Evolutionary conservation across 92 coral and sea anemone genomes (phyloP), one percentile per base, ranked within the genome.

Genomic region (Epizoanthus illoricatus): DNA sequence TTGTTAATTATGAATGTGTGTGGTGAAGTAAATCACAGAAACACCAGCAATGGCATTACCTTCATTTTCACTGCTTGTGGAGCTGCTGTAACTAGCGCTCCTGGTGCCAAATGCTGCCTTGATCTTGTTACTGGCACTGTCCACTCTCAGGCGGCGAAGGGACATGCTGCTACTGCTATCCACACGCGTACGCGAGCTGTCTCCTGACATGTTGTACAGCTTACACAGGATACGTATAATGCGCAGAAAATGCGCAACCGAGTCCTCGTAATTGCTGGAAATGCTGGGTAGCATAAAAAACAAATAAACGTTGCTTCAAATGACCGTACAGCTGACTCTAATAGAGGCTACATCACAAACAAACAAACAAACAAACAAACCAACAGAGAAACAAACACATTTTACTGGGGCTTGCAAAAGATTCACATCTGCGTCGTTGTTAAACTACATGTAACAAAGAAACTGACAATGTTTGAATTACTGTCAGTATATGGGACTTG

Each of bases 71-170:
- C 64, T 81, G 47, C 72, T 85, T 62, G 86, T 76, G 8, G 66
- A 74, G 68, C 72, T 78, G 55, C 79, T 73, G 55, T 73, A 72
- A 45, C 86, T 87, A 43, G 87, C 85, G 43, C 87, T 82, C 55
- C 73, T 85, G 39, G 84, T 85, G 62, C 90, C 81, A 71, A 87
- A 82, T 10, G 90, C 90, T 59, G 90, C 90, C 65, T 81, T 80
- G 71, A 87, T 66, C 80, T 75, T 85, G 74, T 76, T 87, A 62
- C 87, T 82, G 19, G 90, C 85, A 81, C 87, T 82, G 79, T 87
- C 90, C 36, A 80, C 62, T 45, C 90, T 83, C 13, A 84, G 23
- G 28, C 85, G 73, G 5, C 80, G 76, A 69, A 63, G 68, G 3
- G 90, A 64, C 0, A 80, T 67, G 24, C 86, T 58, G 5, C 54